Evolutionary conservation across 2,888 invertebrate genomes (phyloP).

Genomic region (Actias luna): DNA sequence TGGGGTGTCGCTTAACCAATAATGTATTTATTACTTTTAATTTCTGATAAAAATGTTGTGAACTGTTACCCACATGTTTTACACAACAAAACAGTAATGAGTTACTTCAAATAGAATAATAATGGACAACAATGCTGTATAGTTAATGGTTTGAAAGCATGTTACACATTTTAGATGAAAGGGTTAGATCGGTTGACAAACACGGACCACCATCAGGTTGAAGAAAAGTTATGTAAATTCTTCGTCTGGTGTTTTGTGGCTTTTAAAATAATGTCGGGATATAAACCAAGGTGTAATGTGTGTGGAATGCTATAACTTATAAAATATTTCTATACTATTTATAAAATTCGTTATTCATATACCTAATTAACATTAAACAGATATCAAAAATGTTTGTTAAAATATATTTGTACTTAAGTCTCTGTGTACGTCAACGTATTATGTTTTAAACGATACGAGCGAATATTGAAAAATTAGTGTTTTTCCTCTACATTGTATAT

Average conservation of each 20-base stretch:
- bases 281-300: neutral
- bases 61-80: neutral
- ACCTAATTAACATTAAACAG: neutral
- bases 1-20: no score
- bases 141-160: neutral
- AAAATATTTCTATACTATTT: neutral
- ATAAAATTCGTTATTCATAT: neutral
- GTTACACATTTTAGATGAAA: conserved; percentile 3
- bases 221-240: conserved; percentile 1
- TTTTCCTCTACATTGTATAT: no score
- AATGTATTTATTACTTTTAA: no score
- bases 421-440: no score
- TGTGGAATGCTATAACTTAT: neutral
- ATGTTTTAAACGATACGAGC: no score
- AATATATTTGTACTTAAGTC: no score
- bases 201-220: neutral
- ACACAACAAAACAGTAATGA: neutral
- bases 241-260: neutral
- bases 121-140: neutral
- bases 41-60: neutral
- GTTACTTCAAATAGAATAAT: neutral
- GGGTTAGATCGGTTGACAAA: neutral
- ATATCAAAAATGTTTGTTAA: no score
- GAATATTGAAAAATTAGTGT: no score
- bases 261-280: neutral